Evolutionary conservation across 2,888 invertebrate species (phyloP).

Genomic region (Slavum lentiscoides): DNA sequence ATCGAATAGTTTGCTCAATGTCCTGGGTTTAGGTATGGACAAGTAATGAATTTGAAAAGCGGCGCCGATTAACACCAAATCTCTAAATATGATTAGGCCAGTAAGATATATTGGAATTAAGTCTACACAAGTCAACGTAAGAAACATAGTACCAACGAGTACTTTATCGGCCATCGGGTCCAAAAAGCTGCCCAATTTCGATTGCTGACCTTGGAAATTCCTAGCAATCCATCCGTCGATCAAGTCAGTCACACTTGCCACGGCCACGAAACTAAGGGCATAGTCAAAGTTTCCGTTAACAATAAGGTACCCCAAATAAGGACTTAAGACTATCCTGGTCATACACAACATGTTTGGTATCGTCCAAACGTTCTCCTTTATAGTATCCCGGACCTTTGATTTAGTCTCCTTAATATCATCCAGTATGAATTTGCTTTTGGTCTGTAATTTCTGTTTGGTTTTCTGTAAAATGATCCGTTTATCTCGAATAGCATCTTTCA

Average conservation of each 20-base stretch:
- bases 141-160: slow-evolving; percentile 83
- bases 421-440: slow-evolving; percentile 68
- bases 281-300: slow-evolving; percentile 75
- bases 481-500: slow-evolving; percentile 66
- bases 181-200: slow-evolving; percentile 90
- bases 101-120: slow-evolving; percentile 82
- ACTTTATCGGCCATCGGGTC: slow-evolving; percentile 98
- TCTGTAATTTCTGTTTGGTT: slow-evolving; percentile 66
- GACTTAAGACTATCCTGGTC: slow-evolving; percentile 81
- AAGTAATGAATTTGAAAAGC: slow-evolving; percentile 89
- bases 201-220: slow-evolving; percentile 85
- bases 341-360: slow-evolving; percentile 90
- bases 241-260: slow-evolving; percentile 91
- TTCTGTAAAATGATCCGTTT: slow-evolving; percentile 67
- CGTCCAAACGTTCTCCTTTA: slow-evolving; percentile 89
- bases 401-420: slow-evolving; percentile 74
- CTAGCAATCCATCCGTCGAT: slow-evolving; percentile 96
- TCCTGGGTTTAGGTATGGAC: slow-evolving; percentile 85
- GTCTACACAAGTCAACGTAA: slow-evolving; percentile 82
- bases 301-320: slow-evolving; percentile 87
- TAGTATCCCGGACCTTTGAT: slow-evolving; percentile 71
- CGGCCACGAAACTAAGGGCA: slow-evolving; percentile 78
- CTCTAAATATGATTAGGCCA: slow-evolving; percentile 80
- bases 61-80: slow-evolving; percentile 77
- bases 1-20: slow-evolving; percentile 84